phyloP scores from a whole-genome alignment of 2,113 vertebrate genomes.

The Chrysochloris asiatica region DNA sequence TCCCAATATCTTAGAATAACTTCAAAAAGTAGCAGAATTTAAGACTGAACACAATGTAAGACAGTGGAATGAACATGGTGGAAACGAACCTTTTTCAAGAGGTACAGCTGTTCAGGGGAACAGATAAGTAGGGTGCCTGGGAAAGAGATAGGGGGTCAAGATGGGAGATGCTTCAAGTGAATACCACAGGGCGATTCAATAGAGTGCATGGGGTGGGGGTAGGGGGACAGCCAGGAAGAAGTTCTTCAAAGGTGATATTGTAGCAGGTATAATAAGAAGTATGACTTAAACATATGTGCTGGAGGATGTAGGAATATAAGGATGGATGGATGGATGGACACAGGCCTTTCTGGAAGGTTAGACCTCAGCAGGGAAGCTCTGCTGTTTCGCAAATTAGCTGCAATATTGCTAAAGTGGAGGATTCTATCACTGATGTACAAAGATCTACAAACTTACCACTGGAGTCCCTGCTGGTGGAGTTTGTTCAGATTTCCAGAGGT shows the following conservation, averaged over 20 bases:
- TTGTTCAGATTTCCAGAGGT: background rate
- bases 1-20: conserved; percentile 2
- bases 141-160: background rate
- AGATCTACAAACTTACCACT: background rate
- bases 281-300: conserved; percentile 14
- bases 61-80: conserved; percentile 3
- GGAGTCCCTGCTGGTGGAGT: background rate
- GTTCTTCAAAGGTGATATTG: background rate
- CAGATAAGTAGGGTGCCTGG: background rate
- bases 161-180: background rate
- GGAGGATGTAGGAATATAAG: background rate
- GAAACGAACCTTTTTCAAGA: conserved; percentile 29
- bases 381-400: conserved; percentile 19
- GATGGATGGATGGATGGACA: background rate
- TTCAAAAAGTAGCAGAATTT: conserved; percentile 23
- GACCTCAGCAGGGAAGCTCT: conserved; percentile 13
- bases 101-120: background rate
- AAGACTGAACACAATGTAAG: background rate
- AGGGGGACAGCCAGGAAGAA: background rate
- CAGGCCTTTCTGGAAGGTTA: conserved; percentile 24
- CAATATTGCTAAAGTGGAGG: conserved; percentile 34
- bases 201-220: background rate
- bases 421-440: conserved; percentile 7
- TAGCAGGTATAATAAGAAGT: background rate
- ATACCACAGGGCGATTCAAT: background rate